A percentile compares a stretch with the other conserved stretches of the same genome.
phyloP scores from a whole-genome alignment of 2,113 vertebrate genomes.

The Lampris incognitus region DNA sequence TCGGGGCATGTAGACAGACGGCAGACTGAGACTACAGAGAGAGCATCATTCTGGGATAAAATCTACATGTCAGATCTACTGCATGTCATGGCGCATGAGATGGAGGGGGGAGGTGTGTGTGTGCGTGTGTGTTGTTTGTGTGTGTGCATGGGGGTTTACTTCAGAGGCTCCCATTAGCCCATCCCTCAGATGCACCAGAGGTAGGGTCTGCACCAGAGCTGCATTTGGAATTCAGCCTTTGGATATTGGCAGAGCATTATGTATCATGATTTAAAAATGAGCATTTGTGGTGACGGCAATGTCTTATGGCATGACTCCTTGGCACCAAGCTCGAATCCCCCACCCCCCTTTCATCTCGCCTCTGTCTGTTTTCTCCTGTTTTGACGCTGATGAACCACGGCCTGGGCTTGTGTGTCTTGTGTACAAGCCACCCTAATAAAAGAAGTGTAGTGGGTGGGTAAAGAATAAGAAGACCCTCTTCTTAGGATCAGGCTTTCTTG shows the following conservation, averaged over 20 bases:
- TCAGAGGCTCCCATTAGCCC: conserved; percentile 50
- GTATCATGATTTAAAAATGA: conserved; percentile 76
- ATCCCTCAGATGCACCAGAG: conserved; percentile 59
- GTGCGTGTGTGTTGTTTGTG: conserved; percentile 20
- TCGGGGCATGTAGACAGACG: background rate
- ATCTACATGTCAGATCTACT: conserved; percentile 36
- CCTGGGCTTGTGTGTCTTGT: conserved; percentile 23
- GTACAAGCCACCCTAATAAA: conserved; percentile 54
- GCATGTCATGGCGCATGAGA: conserved; percentile 7
- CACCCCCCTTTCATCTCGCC: conserved; percentile 55
- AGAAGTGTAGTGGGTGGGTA: conserved; percentile 25
- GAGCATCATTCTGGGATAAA: conserved; percentile 49
- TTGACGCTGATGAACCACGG: conserved; percentile 38
- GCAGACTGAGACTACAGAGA: conserved; percentile 37
- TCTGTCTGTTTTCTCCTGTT: conserved; percentile 48
- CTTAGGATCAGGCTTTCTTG: conserved; percentile 48
- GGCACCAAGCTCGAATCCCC: conserved; percentile 47
- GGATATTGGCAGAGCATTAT: conserved; percentile 62
- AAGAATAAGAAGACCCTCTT: conserved; percentile 28
- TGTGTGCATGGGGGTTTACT: conserved; percentile 25
- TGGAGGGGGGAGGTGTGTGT: background rate
- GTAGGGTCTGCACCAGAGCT: conserved; percentile 28
- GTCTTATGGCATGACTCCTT: conserved; percentile 41
- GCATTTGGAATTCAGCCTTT: conserved; percentile 67
- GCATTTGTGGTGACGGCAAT: conserved; percentile 61